Evolutionary conservation across 2,113 vertebrate species (phyloP), one percentile per base, ranked within the genome.

Genomic region (Orthonyx spaldingii): DNA sequence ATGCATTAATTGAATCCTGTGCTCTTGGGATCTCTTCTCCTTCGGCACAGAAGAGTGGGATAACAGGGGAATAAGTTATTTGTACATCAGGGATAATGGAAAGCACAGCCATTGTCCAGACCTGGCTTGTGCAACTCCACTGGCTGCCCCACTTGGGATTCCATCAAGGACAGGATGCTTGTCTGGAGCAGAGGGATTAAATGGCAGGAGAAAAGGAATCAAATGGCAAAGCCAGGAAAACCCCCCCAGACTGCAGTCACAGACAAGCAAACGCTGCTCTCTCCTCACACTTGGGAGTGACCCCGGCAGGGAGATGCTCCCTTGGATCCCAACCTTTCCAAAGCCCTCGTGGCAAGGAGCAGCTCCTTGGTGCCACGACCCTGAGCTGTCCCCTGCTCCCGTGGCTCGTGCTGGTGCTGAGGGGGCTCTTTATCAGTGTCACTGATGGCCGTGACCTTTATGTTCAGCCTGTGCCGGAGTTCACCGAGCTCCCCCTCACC

Each of bases 381-480:
- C 50, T 20, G 86, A 78, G 84, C 89, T 68, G 64, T 69, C n/a
- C 91, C 74, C 76, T 74, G 79, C 82, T 93, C 28, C 66, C 18
- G 0, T 6, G 28, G 66, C 80, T 95, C 5, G 1, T 27, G 35
- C 32, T 44, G 74, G 64, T 56, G 82, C 88, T 91, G 42, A 93
- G 20, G 83, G 81, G 86, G 44, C 76, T 71, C 90, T 86, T 78
- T 52, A 69, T 49, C 82, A 37, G 76, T 84, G 84, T 64, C 52
- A 11, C 28, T 95, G 94, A 92, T 92, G 92, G 78, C 72, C 52
- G 3, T 82, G 94, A 93, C 95, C 96, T 96, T 95, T 94, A 76
- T 0, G 15, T 79, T 92, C 86, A 30, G 72, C 1, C 80, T 81
- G 18, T 65, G 88, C 35, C 11, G 12, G 71, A 76, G 93, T 50